Conservation (phyloP, 1,140 invertebrate genomes). For the Drosophila parvula region DNA sequence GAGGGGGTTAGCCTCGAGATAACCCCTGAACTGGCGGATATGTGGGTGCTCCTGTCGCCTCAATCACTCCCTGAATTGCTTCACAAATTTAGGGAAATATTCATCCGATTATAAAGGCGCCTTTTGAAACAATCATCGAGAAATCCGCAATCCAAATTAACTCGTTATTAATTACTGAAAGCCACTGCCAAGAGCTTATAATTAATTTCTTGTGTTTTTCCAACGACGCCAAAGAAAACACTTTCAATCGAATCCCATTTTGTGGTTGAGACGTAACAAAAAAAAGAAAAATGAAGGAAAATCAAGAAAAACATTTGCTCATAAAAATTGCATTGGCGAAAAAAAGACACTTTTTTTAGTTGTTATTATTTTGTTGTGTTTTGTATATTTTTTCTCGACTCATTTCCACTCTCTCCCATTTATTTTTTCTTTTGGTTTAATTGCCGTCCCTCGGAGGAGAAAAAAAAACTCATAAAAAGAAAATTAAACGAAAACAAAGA, state of each 20-base stretch:
- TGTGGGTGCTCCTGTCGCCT: constrained; percentile 24
- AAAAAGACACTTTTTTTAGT: constrained; percentile 43
- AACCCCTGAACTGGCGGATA: constrained; percentile 5
- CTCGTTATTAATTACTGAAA: neutral
- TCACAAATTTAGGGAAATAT: constrained; percentile 24
- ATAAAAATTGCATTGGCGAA: constrained; percentile 29
- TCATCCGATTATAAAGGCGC: neutral
- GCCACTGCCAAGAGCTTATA: neutral
- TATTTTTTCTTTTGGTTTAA: constrained; percentile 52
- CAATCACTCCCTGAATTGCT: constrained; percentile 37
- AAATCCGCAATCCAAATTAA: neutral
- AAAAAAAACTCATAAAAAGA: constrained; percentile 38
- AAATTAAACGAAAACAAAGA: constrained; percentile 45
- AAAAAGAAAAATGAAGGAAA: constrained; percentile 10
- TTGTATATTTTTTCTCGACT: constrained; percentile 25
- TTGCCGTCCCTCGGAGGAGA: constrained; percentile 47
- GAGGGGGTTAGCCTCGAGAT: constrained; percentile 15
- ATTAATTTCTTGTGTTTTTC: constrained; percentile 31
- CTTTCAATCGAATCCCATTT: constrained; percentile 13
- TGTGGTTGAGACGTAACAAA: constrained; percentile 3
- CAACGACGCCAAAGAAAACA: constrained; percentile 18
- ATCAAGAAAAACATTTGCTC: constrained; percentile 42
- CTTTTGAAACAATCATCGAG: too few relatives aligned
- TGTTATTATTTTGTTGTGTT: constrained; percentile 30
- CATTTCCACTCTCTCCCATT: constrained; percentile 50